These are phyloP conservation scores for Anarrhichthys ocellatus DNA, from an alignment of 2,113 vertebrate species.

Conservation along the genomic window DNA sequence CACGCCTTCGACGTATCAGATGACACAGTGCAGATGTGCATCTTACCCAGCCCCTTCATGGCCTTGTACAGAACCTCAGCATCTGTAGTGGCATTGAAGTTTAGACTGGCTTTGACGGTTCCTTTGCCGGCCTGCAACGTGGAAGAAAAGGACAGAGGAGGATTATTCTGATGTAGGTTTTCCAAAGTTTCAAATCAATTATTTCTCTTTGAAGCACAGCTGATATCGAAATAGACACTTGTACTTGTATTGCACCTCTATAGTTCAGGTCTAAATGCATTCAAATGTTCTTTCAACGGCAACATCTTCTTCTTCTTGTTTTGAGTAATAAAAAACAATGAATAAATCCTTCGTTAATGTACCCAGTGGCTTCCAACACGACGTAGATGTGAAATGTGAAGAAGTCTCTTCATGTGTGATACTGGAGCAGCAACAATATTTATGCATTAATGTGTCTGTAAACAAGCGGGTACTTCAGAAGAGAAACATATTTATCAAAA, in stretches of 20 bases:
- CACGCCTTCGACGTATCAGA: background rate
- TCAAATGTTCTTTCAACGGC: background rate
- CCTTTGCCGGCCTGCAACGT: constrained; percentile 84
- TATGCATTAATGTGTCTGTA: background rate
- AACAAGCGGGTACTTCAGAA: background rate
- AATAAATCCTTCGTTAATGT: background rate
- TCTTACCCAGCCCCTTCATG: constrained; percentile 96
- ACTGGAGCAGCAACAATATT: background rate
- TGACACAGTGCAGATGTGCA: constrained; percentile 1
- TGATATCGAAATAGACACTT: background rate
- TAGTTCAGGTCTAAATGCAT: background rate
- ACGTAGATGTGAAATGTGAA: background rate
- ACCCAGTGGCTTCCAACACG: background rate
- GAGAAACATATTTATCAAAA: background rate
- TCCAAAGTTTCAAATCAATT: too few relatives aligned
- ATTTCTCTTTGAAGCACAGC: background rate
- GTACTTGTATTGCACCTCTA: background rate
- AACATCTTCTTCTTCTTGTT: background rate
- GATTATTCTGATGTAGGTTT: background rate
- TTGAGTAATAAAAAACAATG: background rate
- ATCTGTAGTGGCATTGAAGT: constrained; percentile 90
- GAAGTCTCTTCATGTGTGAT: background rate
- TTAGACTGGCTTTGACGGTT: constrained; percentile 85
- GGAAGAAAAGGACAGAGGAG: constrained; percentile 11
- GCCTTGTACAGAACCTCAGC: constrained; percentile 91